Evolutionary conservation across 2,113 vertebrate genomes (phyloP).

Genomic region (Butorides virescens): DNA sequence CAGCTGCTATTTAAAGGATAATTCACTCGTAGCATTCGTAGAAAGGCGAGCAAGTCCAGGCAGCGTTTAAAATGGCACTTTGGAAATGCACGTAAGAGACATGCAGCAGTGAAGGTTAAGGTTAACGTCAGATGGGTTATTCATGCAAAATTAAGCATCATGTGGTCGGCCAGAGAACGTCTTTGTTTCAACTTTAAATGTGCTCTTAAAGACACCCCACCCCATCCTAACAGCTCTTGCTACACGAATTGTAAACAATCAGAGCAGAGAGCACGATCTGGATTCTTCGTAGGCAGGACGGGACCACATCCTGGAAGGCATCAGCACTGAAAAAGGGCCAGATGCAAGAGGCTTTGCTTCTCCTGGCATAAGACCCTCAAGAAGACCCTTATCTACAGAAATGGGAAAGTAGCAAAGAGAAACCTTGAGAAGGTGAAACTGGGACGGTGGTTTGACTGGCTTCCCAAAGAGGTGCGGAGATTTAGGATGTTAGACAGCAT

Average conservation of each 20-base stretch:
- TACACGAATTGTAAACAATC: background rate
- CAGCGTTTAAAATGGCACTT: background rate
- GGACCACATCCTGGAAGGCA: background rate
- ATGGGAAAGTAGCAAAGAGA: background rate
- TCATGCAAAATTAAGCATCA: background rate
- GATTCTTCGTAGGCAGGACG: background rate
- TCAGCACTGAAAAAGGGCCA: background rate
- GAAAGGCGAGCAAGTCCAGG: slow-evolving; percentile 22
- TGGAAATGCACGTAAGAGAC: background rate
- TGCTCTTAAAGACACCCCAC: background rate
- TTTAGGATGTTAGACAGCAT: background rate
- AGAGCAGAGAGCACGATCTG: background rate
- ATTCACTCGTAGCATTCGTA: background rate
- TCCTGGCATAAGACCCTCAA: background rate
- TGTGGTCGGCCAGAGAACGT: background rate
- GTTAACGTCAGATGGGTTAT: background rate
- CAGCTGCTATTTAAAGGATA: slow-evolving; percentile 27
- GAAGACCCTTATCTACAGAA: background rate
- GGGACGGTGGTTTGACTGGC: background rate
- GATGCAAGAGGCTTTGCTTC: background rate
- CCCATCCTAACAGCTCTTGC: background rate
- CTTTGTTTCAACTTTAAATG: background rate
- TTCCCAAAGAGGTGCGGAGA: background rate
- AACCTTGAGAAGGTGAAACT: background rate
- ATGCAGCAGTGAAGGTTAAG: background rate